Evolutionary conservation across 2,888 invertebrate genomes (phyloP).

Genomic region (Terebella lapidaria): DNA sequence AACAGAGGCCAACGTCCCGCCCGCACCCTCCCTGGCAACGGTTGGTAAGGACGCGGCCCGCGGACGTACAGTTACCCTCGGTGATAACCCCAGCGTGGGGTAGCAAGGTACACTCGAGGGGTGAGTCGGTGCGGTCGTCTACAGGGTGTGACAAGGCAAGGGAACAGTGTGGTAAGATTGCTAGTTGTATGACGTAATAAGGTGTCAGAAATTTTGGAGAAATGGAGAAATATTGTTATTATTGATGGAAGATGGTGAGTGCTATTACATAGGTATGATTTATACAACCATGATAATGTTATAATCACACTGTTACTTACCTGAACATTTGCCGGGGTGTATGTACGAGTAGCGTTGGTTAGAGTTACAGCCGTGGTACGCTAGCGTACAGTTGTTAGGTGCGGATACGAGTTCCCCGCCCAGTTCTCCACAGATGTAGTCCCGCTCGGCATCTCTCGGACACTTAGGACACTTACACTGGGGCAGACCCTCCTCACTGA

Average conservation of each 20-base stretch:
- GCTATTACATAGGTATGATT: too few species aligned
- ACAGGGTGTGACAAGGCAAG: too few species aligned
- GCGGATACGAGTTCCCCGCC: neutral
- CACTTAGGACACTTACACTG: constrained; percentile 1
- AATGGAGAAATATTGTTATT: too few species aligned
- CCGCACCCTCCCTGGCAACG: neutral
- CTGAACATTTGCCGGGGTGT: neutral
- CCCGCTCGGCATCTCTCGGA: neutral
- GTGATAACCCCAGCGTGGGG: neutral
- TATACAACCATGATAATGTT: too few species aligned
- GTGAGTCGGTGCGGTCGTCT: neutral
- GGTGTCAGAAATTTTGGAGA: too few species aligned
- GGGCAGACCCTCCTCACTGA: neutral
- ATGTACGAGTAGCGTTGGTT: neutral
- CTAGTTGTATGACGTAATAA: too few species aligned
- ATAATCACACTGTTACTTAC: neutral
- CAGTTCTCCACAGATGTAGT: neutral
- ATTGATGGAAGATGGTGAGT: too few species aligned
- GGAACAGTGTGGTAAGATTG: too few species aligned
- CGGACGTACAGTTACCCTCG: neutral
- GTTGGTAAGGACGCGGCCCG: neutral
- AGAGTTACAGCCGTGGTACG: neutral
- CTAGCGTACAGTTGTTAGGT: neutral
- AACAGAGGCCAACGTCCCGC: neutral
- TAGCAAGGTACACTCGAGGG: neutral